Evolutionary conservation across 2,888 invertebrate species (phyloP), one percentile per base, ranked within the genome.

Genomic region (Nomada goodeniana): DNA sequence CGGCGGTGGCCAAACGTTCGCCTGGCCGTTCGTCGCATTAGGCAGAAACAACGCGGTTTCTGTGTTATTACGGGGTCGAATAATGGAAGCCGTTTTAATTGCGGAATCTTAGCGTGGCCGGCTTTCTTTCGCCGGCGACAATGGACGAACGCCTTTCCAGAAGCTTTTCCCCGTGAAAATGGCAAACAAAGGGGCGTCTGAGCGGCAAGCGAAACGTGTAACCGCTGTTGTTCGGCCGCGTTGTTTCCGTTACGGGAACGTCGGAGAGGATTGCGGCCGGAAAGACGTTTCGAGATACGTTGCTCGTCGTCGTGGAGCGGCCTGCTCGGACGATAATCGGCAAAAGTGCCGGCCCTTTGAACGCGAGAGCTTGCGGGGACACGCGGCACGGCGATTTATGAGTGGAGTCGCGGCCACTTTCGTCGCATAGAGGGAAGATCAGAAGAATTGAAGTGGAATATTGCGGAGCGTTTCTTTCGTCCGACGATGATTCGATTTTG

Each of bases 31-130:
- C 71, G 61, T 71, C 61, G 42, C 36, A 72, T 59, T 72, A 36
- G 23, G n/a, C 18, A 11, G 20, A 63, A 76, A 72, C 77, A 74
- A 67, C 74, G 20, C 64, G 61, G 74, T 77, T 67, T 61, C 67
- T 23, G 60, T 67, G 55, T 61, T 68, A 80, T 80, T 78, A 78
- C 72, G 67, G 20, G 20, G 78, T 3, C 67, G 26, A 52, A 20
- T 71, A 71, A 77, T 60, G 60, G 70, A 18, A n/a, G 77, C 68
- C 61, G 77, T 75, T 78, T 78, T 78, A 75, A 78, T 78, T 75
- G 75, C 67, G 26, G 42, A 26, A 68, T 68, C 75, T 78, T 75
- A 50, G 47, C 59, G 57, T 3, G 47, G n/a, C 20, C 15, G 53
- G 29, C 47, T 55, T 78, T 74, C 20, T 55, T n/a, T 29, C 63